A percentile compares a stretch with the other conserved stretches of the same genome.
Conservation (phyloP, 1,140 invertebrate genomes). For the Archivesica marissinica region DNA sequence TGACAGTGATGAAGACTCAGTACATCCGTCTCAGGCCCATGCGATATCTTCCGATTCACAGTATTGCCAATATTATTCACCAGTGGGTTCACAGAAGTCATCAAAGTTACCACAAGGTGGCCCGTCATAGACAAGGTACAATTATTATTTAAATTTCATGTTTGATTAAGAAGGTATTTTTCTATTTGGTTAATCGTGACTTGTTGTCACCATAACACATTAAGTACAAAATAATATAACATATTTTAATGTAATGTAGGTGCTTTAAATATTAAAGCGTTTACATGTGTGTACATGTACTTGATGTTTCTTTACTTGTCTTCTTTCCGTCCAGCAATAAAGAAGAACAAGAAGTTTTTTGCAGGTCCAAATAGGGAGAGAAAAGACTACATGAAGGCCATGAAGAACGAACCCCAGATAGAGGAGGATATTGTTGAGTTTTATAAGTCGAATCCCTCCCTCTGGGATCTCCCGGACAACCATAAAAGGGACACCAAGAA, state of each 20-base stretch:
- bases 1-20: conserved; percentile 33
- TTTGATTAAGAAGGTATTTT: conserved; percentile 42
- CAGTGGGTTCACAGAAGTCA: conserved; percentile 38
- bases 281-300: no score
- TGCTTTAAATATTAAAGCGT: no score
- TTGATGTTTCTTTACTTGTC: conserved; percentile 1
- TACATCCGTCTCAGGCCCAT: conserved; percentile 28
- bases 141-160: no score
- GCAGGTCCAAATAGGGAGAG: conserved; percentile 26
- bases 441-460: not conserved
- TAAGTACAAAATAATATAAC: not conserved
- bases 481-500: not conserved
- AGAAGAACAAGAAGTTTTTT: conserved; percentile 17
- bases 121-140: conserved; percentile 41
- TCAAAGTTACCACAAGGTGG: conserved; percentile 20
- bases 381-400: conserved; percentile 32
- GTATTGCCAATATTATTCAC: conserved; percentile 19
- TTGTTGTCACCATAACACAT: conserved; percentile 12
- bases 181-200: conserved; percentile 15
- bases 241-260: not conserved
- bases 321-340: conserved; percentile 17
- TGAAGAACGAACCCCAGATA: conserved; percentile 32
- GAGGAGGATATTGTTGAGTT: not conserved
- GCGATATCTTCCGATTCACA: conserved; percentile 13
- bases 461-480: not conserved